Evolutionary conservation across 2,113 vertebrate genomes (phyloP), one percentile per base, ranked within the genome.

Genomic region (Rhynchopsitta pachyrhyncha): DNA sequence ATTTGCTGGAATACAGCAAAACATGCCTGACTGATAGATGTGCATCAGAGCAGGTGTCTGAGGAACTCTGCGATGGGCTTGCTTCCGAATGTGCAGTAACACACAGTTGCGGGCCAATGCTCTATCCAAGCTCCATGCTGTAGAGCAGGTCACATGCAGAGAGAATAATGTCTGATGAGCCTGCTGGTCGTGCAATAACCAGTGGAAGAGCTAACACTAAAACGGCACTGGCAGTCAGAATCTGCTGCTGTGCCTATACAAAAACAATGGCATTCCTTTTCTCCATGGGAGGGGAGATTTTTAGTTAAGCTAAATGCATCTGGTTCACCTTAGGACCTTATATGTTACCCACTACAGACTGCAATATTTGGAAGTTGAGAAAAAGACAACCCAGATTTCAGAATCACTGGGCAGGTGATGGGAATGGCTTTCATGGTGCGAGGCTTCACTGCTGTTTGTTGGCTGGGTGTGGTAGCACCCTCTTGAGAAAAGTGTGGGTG

Each of bases 401-500:
- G 59, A 94, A 82, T 74, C 62, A 47, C 20, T 44, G 66, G 62
- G 39, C 47, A 91, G 69, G 52, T 75, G 74, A 82, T 4, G 3
- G 76, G 73, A 94, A 68, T 23, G 23, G 35, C 29, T 41, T 64
- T 60, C 8, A 49, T 11, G n/a, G 89, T 57, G 22, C 1, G 1
- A 88, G 37, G 70, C 70, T 77, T 92, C 78, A 41, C 44, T 1
- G 6, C 2, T 67, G 79, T 67, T 88, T 57, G 41, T 31, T 93
- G 82, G 55, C 25, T 88, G 82, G 39, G 53, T 91, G 59, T 49
- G 59, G 68, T 28, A 85, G 59, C 10, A 10, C 27, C 88, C 85
- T 86, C 87, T 37, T 90, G 82, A 88, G 92, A 95, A 94, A 94
- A 77, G 39, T 73, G 90, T 93, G 75, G 62, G 92, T 86, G 76